These are phyloP conservation scores for Ailuropoda melanoleuca DNA, from an alignment of 2,113 vertebrate species.

Conservation along the genomic window DNA sequence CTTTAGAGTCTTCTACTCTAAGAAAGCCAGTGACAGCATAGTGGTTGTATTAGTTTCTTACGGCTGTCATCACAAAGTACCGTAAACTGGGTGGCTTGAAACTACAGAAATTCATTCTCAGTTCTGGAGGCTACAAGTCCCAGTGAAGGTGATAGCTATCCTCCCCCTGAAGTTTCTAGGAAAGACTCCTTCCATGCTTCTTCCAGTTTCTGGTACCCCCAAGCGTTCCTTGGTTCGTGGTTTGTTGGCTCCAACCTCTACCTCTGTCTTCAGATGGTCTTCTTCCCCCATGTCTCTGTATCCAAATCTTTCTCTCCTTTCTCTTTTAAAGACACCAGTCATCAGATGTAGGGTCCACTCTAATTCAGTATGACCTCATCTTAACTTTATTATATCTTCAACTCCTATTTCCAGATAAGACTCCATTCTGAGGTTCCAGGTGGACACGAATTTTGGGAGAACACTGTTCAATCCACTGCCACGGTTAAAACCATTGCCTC, in stretches of 20 bases:
- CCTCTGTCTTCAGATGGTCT: not conserved
- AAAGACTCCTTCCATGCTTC: not conserved
- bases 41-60: not conserved
- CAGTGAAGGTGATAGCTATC: not conserved
- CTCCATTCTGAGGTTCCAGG: not conserved
- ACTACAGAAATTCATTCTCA: not conserved
- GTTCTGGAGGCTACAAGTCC: not conserved
- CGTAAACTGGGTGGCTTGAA: not conserved
- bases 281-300: not conserved
- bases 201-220: not conserved
- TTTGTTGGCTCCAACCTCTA: not conserved
- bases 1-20: not conserved
- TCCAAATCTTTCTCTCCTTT: not conserved
- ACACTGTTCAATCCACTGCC: not conserved
- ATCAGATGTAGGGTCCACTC: not conserved
- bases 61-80: not conserved
- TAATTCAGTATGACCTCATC: not conserved
- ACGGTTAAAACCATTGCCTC: not conserved
- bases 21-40: not conserved
- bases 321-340: not conserved
- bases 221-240: not conserved
- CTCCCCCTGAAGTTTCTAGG: not conserved
- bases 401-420: not conserved
- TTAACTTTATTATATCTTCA: not conserved
- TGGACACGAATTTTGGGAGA: not conserved